phyloP scores from a whole-genome alignment of 1,140 invertebrate species.

The Drosophila elegans region DNA sequence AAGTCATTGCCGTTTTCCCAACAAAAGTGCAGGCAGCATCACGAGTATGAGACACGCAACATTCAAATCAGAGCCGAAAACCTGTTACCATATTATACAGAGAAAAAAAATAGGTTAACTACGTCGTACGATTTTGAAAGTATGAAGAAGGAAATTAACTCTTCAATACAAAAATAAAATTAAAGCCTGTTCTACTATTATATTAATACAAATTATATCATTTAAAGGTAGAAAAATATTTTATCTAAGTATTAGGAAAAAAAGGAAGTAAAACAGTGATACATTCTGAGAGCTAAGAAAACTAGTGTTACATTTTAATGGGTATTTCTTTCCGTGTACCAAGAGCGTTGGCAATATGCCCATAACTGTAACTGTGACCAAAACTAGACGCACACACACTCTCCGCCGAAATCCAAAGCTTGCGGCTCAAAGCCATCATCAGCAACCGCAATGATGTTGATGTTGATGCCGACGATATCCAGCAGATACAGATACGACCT shows the following conservation, averaged over 20 bases:
- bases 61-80: slow-evolving; percentile 74
- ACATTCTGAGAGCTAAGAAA: too few relatives aligned
- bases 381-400: slow-evolving; percentile 32
- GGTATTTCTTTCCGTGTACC: neutral
- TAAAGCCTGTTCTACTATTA: too few relatives aligned
- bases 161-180: neutral
- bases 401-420: slow-evolving; percentile 31
- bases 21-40: slow-evolving; percentile 11
- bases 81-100: slow-evolving; percentile 49
- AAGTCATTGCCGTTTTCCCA: slow-evolving; percentile 48
- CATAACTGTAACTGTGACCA: slow-evolving; percentile 50
- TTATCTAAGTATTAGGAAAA: too few relatives aligned
- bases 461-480: slow-evolving; percentile 19
- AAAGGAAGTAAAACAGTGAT: too few relatives aligned
- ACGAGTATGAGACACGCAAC: slow-evolving; percentile 56
- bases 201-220: too few relatives aligned
- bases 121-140: too few relatives aligned
- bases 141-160: neutral
- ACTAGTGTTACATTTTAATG: too few relatives aligned
- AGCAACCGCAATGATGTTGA: slow-evolving; percentile 36
- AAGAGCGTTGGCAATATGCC: slow-evolving; percentile 10
- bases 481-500: slow-evolving; percentile 23
- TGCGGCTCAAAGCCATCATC: slow-evolving; percentile 56
- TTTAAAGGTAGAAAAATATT: too few relatives aligned
- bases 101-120: neutral